A percentile compares a stretch with the other conserved stretches of the same genome.
phyloP scores from a whole-genome alignment of 2,888 invertebrate genomes.

The Calameuta pallipes region DNA sequence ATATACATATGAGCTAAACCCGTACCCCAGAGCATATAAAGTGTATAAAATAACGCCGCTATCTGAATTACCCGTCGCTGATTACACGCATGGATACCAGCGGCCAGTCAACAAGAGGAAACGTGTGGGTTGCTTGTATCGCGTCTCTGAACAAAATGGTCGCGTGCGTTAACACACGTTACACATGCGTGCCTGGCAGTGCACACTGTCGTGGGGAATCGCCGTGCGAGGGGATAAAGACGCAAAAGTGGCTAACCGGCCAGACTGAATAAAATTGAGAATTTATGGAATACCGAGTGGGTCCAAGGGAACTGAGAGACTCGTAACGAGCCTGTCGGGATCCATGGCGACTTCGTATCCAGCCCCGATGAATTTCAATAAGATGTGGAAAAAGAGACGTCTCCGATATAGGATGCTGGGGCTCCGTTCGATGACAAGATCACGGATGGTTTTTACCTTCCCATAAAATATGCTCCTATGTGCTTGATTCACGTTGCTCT shows the following conservation, averaged over 20 bases:
- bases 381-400: conserved; percentile 30
- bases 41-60: conserved; percentile 50
- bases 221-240: conserved; percentile 31
- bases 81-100: conserved; percentile 31
- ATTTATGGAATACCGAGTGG: conserved; percentile 58
- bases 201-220: background rate
- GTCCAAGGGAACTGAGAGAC: background rate
- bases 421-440: background rate
- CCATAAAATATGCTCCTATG: background rate
- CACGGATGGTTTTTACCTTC: background rate
- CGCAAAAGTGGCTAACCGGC: conserved; percentile 26
- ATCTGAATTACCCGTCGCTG: conserved; percentile 52
- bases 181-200: background rate
- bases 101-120: background rate
- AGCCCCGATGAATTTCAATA: conserved; percentile 45
- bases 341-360: conserved; percentile 24
- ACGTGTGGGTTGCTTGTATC: background rate
- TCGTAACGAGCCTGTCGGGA: conserved; percentile 12
- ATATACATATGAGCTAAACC: background rate
- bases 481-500: background rate
- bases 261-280: conserved; percentile 60
- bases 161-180: background rate
- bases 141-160: background rate
- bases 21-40: conserved; percentile 33
- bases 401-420: background rate